Base-by-base conservation (phyloP, 2,797 vertebrate species). In the Geotrypetes seraphini region DNA sequence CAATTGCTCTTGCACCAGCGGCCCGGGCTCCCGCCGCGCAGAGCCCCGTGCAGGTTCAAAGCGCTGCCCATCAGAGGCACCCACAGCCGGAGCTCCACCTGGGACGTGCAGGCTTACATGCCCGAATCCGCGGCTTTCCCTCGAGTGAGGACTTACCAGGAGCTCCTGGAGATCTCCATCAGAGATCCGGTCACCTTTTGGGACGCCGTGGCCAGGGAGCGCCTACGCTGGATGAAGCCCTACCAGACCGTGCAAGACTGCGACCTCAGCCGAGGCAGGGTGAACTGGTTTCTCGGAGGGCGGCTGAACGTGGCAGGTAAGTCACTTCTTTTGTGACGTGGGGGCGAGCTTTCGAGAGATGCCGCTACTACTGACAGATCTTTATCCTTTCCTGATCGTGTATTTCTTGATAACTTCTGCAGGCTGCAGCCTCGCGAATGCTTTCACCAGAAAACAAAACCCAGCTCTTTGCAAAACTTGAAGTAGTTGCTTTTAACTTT, bases 271-370 rank as follows among this genome's bases (percentile, higher is more conserved):
- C 60, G 33, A 11, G 78, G 88, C 10, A 64, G 50, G 29, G 74
- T 90, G 15, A 68, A 51, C 33, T 96, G 93, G 93, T 96, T 97
- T 57, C 71, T 79, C 31, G 92, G 92, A 22, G 94, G 93, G 24
- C 76, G 79, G 39, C 66, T 96, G 4, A 95, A 97, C 23, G 90
- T 95, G 17, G 92, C 92, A 3, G 92, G 92, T 96, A 73, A 89
- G 81, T 50, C 31, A n/a, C n/a, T n/a, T n/a, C n/a, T n/a, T n/a
- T n/a, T n/a, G n/a, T n/a, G n/a, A n/a, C n/a, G n/a, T n/a, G n/a
- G n/a, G n/a, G n/a, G n/a, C n/a, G n/a, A n/a, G n/a, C n/a, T n/a
- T n/a, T n/a, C n/a, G n/a, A n/a, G n/a, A n/a, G n/a, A n/a, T n/a
- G n/a, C n/a, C n/a, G n/a, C n/a, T n/a, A n/a, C n/a, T n/a, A n/a